Conservation (phyloP, 2,113 vertebrate species). For the Natator depressus region DNA sequence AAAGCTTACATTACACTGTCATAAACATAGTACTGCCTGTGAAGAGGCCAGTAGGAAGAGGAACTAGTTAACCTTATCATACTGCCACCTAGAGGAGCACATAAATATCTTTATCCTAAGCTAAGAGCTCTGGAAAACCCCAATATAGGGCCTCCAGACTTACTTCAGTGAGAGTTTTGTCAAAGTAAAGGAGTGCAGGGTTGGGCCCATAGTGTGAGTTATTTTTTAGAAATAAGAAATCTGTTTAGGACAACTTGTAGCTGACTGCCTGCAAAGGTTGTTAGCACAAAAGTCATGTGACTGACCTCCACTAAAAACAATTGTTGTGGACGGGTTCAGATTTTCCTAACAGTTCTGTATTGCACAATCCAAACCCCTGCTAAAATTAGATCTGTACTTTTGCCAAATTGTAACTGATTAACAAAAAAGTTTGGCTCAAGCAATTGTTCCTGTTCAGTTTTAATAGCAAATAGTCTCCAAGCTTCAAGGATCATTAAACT, state of each 20-base stretch:
- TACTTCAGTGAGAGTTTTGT: background rate
- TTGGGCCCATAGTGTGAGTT: background rate
- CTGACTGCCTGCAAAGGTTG: background rate
- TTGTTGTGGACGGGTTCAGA: conserved; percentile 11
- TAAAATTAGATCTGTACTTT: conserved; percentile 53
- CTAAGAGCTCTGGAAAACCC: background rate
- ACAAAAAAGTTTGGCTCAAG: conserved; percentile 54
- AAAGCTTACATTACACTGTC: background rate
- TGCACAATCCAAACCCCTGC: conserved; percentile 32
- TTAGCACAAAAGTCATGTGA: fast-evolving
- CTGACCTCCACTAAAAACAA: background rate
- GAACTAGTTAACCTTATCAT: fast-evolving
- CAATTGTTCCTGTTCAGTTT: conserved; percentile 69
- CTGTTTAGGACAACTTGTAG: background rate
- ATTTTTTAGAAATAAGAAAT: background rate
- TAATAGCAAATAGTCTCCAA: conserved; percentile 63
- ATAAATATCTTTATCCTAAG: background rate
- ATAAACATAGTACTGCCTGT: background rate
- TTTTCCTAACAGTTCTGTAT: background rate
- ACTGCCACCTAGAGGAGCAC: background rate
- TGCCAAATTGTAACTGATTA: conserved; percentile 60
- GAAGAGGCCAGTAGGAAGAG: fast-evolving
- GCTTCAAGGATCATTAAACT: conserved; percentile 67
- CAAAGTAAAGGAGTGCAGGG: background rate
- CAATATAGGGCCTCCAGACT: background rate